phyloP scores from a whole-genome alignment of 2,113 vertebrate species.

The Podilymbus podiceps region DNA sequence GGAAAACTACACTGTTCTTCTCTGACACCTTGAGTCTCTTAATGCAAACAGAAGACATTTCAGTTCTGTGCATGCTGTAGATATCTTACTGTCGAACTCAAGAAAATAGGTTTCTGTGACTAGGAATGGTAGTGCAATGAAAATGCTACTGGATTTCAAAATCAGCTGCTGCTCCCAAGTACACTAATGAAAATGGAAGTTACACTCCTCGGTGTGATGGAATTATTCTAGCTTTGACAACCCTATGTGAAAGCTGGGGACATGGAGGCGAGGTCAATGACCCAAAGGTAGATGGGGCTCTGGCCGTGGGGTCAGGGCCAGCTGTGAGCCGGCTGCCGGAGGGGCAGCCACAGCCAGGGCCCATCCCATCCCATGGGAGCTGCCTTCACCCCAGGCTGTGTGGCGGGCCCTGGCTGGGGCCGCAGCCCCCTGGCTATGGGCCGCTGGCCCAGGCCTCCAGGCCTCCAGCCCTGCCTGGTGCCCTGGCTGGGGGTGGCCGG shows the following conservation, averaged over 20 bases:
- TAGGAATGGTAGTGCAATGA: not conserved
- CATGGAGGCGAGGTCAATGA: not conserved
- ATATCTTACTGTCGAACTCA: not conserved
- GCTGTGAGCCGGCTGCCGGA: accelerated
- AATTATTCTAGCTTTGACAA: not conserved
- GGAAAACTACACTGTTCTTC: constrained; percentile 11
- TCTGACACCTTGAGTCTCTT: not conserved
- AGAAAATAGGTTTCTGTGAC: not conserved
- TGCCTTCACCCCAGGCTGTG: not conserved
- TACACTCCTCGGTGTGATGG: not conserved
- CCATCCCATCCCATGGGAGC: accelerated
- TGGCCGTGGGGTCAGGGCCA: not conserved
- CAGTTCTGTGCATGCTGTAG: not conserved
- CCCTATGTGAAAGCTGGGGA: not conserved
- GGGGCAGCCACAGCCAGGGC: not conserved
- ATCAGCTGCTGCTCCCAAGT: not conserved
- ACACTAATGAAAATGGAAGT: not conserved
- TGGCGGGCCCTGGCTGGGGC: accelerated
- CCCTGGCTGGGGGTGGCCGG: accelerated
- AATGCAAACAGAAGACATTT: not conserved
- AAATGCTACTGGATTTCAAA: not conserved
- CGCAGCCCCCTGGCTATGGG: not conserved
- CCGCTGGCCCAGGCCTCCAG: not conserved
- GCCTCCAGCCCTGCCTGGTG: accelerated
- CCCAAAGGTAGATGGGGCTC: not conserved